Evolutionary conservation across 2,113 vertebrate species (phyloP), one percentile per base, ranked within the genome.

Genomic region (Hippocampus mohnikei): DNA sequence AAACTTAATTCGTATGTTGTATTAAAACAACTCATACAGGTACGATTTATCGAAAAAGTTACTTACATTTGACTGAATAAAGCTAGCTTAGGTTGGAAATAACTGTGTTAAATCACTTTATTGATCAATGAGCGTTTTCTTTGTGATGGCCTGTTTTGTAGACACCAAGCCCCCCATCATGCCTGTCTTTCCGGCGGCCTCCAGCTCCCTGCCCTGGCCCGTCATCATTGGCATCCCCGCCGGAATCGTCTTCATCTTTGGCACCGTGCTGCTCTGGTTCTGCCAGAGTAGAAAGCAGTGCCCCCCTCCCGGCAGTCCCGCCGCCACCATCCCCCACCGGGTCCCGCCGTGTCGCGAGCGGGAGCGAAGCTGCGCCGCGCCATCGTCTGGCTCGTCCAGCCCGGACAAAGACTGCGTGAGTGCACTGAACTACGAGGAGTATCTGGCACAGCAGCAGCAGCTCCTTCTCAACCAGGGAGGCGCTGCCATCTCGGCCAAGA

Each of bases 181-280:
- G 0, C 91, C 92, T 0, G 81, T 94, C 73, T 88, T 94, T 8
- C 88, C 93, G 7, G 90, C 94, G 10, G 87, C 95, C 0, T 80
- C 92, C 83, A 92, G 90, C 75, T 93, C 94, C 81, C 93, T 99
- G 11, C 97, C 97, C 0, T 99, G 97, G 97, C 96, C 97, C 0
- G 97, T 98, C 70, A 97, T 98, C 89, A 98, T 99, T 0, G 97
- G 96, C 60, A 96, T 98, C 82, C 97, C 97, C 0, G 96, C 97
- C 0, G 97, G 95, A 6, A 94, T 96, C 0, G 94, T 98, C 62
- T 97, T 99, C 90, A 96, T 98, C 88, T 93, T 98, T 0, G 97
- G 96, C 29, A 96, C 95, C 0, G 93, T 96, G 83, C 91, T 98
- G 62, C 83, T 98, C 74, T 98, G 97, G 97, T 95, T 99, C 64